Conservation (phyloP, 2,797 vertebrate genomes). For the Acrossocheilus wenchowensis region DNA sequence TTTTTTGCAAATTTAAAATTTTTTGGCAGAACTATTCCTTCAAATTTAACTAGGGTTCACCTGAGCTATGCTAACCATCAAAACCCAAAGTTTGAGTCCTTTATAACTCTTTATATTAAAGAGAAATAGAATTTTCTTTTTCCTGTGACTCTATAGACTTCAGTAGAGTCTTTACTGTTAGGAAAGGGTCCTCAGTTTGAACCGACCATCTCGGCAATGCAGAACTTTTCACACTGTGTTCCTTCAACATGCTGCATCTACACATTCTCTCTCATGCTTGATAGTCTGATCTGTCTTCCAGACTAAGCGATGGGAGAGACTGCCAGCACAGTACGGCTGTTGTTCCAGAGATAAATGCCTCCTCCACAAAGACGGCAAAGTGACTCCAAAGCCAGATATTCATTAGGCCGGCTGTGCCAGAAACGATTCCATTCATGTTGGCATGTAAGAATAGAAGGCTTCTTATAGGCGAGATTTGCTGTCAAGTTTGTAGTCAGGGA, state of each 20-base stretch:
- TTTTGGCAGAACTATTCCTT: not conserved
- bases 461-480: not conserved
- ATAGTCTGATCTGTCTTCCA: slow-evolving; percentile 44
- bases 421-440: slow-evolving; percentile 51
- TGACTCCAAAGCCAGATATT: slow-evolving; percentile 47
- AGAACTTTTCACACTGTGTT: slow-evolving; percentile 28
- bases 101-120: not conserved
- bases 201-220: not conserved
- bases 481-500: slow-evolving; percentile 35
- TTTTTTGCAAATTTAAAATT: too few species aligned
- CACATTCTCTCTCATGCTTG: slow-evolving; percentile 39
- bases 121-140: not conserved
- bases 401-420: slow-evolving; percentile 39
- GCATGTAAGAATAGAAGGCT: slow-evolving; percentile 3
- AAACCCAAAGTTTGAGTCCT: not conserved
- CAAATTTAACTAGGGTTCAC: not conserved
- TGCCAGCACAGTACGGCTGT: slow-evolving; percentile 54
- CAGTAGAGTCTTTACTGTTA: not conserved
- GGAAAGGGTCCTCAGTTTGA: not conserved
- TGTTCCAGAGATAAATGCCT: slow-evolving; percentile 56
- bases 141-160: not conserved
- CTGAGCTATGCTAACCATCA: not conserved
- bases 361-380: slow-evolving; percentile 48
- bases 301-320: slow-evolving; percentile 12
- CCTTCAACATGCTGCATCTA: slow-evolving; percentile 27